Base-by-base conservation (phyloP, 2,888 invertebrate species). In the Parasteatoda lunata region DNA sequence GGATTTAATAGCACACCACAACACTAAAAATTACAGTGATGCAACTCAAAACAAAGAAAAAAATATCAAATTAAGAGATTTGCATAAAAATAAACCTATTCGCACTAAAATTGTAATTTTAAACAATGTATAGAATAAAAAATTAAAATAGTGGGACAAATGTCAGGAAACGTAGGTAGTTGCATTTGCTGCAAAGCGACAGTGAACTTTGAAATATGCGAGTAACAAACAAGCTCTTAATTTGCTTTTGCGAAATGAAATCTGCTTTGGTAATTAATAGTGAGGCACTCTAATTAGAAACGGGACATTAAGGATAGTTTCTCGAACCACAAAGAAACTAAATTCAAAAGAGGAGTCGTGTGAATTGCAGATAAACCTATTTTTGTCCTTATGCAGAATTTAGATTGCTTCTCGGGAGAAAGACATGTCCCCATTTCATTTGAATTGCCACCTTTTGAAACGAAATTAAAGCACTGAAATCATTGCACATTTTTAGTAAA, bases 281-380 rank as follows among this genome's bases (percentile, higher is more conserved):
- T n/a, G 11, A 8, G 54, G 47, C 13, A 75, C 73, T 81, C 75
- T 81, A 81, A 81, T 81, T 81, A 81, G 68, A 81, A 75, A 75
- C 81, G 75, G 75, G 68, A 81, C 81, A 81, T 81, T 81, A 75
- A 75, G 15, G 49, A 68, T 68, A 73, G 75, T 52, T 66, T 73
- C 45, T 80, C 65, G 80, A 52, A 45, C 72, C 52, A 75, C 81
- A 81, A 81, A 66, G 75, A 72, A 69, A 54, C 69, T 75, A 68
- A 75, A 75, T 81, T 81, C 75, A 68, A 81, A 81, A 81, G 81
- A 73, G 75, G 75, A 54, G 68, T 66, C 75, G 66, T 81, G 75
- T 48, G 81, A 81, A 75, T 81, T 69, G 52, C 68, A 75, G 81
- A 81, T 81, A 81, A 81, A 81, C 72, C 81, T 54, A 65, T 81